phyloP scores from a whole-genome alignment of 2,888 invertebrate species.

The Caenorhabditis macrosperma region DNA sequence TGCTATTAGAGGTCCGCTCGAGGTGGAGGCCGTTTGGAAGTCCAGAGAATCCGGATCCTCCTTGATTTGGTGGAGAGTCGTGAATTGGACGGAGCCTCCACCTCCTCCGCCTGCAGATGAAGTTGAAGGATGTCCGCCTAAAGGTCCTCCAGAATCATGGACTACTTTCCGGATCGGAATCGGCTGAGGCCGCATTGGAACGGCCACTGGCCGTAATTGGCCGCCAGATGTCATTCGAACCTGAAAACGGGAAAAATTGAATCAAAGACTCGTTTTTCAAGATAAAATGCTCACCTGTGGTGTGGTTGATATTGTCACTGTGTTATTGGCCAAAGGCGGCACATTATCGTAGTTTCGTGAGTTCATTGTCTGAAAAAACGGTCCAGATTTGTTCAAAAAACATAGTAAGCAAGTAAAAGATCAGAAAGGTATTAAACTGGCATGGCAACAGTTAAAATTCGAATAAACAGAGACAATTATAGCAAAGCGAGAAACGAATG shows the following conservation, averaged over 20 bases:
- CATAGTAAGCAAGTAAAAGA: too few relatives aligned
- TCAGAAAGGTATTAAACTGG: too few relatives aligned
- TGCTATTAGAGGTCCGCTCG: slow-evolving; percentile 28
- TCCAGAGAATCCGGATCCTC: slow-evolving; percentile 26
- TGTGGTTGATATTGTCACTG: slow-evolving; percentile 55
- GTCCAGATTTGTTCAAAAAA: slow-evolving; percentile 4
- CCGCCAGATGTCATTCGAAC: slow-evolving; percentile 17
- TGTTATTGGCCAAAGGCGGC: slow-evolving; percentile 55
- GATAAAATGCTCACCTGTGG: slow-evolving; percentile 28
- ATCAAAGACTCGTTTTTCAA: background rate
- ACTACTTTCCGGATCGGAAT: slow-evolving; percentile 54
- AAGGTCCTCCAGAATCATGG: slow-evolving; percentile 22
- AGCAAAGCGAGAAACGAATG: background rate
- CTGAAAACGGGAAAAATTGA: slow-evolving; percentile 11
- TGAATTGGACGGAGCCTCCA: background rate
- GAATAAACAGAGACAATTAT: background rate
- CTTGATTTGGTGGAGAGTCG: slow-evolving; percentile 10
- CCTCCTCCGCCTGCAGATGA: too few relatives aligned
- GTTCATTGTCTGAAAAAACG: slow-evolving; percentile 32
- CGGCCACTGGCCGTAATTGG: slow-evolving; percentile 19
- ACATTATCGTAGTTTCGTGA: slow-evolving; percentile 56
- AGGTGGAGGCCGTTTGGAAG: slow-evolving; percentile 30
- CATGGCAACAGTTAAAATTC: background rate
- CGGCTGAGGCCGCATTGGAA: slow-evolving; percentile 45
- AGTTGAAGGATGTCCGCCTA: too few relatives aligned